A percentile compares a stretch with the other conserved stretches of the same genome.
Evolutionary conservation across 1,140 invertebrate genomes (phyloP).

Genomic region (Bombus consobrinus): DNA sequence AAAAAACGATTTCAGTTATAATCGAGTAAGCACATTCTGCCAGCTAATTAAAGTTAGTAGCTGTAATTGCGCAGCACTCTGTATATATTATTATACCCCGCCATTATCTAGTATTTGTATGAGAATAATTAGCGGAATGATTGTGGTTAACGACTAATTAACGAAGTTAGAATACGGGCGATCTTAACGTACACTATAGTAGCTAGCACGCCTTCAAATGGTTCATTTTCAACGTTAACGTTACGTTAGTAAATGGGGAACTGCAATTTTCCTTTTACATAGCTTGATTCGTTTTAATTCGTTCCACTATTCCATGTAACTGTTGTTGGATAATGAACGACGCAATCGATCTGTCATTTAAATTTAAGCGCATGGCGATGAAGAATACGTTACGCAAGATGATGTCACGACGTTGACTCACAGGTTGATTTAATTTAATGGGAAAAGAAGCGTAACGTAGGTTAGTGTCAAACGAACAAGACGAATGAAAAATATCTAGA

Average conservation of each 20-base stretch:
- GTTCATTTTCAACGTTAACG: not conserved
- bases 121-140: slow-evolving; percentile 6
- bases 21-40: not conserved
- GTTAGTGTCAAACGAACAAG: not conserved
- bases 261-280: not conserved
- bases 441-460: not conserved
- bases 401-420: not conserved
- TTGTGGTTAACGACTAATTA: slow-evolving; percentile 11
- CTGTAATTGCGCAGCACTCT: not conserved
- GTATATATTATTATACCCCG: not conserved
- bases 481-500: not conserved
- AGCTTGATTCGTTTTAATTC: not conserved
- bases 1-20: not conserved
- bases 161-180: too few species aligned
- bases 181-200: not conserved
- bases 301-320: not conserved
- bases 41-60: slow-evolving; percentile 1
- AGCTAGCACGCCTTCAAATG: not conserved
- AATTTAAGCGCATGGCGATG: not conserved
- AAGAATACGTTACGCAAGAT: not conserved
- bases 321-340: not conserved
- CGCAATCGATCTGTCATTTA: slow-evolving; percentile 13
- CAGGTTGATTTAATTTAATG: not conserved
- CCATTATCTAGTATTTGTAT: not conserved
- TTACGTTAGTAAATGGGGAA: not conserved